phyloP scores from a whole-genome alignment of 2,797 vertebrate genomes.

The Tenualosa ilisha region DNA sequence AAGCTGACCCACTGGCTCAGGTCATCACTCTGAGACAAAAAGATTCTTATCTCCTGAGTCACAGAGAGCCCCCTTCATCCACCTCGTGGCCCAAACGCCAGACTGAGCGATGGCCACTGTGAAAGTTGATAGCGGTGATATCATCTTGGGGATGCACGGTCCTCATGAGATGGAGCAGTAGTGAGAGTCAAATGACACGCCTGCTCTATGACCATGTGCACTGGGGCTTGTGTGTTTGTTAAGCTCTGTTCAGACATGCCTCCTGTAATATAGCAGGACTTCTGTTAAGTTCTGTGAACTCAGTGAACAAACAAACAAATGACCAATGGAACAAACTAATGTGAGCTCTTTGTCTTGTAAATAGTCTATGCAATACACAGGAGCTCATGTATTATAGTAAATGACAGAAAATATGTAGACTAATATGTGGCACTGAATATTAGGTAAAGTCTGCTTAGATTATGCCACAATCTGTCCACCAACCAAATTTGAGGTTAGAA shows the following conservation, averaged over 20 bases:
- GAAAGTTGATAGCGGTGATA: slow-evolving; percentile 78
- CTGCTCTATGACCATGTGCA: neutral
- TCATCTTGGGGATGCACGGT: slow-evolving; percentile 71
- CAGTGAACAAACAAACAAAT: neutral
- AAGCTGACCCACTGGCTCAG: slow-evolving; percentile 71
- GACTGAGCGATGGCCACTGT: slow-evolving; percentile 67
- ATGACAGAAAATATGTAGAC: neutral
- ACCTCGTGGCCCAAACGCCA: slow-evolving; percentile 36
- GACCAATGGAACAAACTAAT: neutral
- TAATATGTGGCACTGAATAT: neutral
- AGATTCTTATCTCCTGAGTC: slow-evolving; percentile 70
- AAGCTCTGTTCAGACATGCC: neutral
- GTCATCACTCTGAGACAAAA: slow-evolving; percentile 73
- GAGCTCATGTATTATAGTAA: neutral
- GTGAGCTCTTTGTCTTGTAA: neutral
- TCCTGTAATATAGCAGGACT: neutral
- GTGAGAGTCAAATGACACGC: neutral
- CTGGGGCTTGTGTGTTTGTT: neutral
- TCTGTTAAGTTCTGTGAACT: neutral
- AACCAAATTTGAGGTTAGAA: too few relatives aligned
- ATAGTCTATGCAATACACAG: neutral
- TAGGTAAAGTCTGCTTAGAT: neutral
- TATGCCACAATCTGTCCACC: too few relatives aligned
- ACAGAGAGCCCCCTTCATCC: neutral
- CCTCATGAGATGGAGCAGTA: slow-evolving; percentile 34